Evolutionary conservation across 2,113 vertebrate species (phyloP).

Genomic region (Otis tarda): DNA sequence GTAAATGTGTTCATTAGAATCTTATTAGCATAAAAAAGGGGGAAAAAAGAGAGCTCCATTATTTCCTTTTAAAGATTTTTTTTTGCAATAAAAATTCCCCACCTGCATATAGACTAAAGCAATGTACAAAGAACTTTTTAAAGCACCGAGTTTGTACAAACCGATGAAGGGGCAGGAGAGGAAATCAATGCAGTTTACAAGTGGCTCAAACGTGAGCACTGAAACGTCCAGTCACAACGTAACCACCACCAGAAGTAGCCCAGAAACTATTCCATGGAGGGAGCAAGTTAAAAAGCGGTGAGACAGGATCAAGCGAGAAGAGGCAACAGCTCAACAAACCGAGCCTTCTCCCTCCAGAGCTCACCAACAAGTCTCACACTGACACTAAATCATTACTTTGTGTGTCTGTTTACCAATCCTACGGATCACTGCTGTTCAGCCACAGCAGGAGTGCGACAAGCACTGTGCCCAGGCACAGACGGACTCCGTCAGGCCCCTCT

Average conservation of each 20-base stretch:
- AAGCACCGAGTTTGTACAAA: neutral
- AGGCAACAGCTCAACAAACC: neutral
- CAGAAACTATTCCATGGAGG: neutral
- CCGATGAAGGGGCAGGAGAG: neutral
- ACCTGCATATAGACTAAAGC: neutral
- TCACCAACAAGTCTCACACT: neutral
- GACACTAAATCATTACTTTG: neutral
- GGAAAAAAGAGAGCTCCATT: neutral
- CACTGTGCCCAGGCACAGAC: fast-evolving
- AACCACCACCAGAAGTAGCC: neutral
- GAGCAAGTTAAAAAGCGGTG: neutral
- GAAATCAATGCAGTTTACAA: neutral
- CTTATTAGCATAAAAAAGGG: neutral
- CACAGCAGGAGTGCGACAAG: neutral
- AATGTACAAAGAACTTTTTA: neutral
- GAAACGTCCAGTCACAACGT: fast-evolving
- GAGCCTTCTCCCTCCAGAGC: neutral
- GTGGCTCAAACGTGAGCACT: fast-evolving
- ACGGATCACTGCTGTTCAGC: neutral
- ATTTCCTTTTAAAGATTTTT: neutral
- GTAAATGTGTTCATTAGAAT: neutral
- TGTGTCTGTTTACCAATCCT: neutral
- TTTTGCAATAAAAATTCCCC: neutral
- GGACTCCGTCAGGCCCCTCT: neutral
- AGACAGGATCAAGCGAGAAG: neutral